Conservation (phyloP, 53 echinoderm and acorn worm species). For the Crossaster papposus region DNA sequence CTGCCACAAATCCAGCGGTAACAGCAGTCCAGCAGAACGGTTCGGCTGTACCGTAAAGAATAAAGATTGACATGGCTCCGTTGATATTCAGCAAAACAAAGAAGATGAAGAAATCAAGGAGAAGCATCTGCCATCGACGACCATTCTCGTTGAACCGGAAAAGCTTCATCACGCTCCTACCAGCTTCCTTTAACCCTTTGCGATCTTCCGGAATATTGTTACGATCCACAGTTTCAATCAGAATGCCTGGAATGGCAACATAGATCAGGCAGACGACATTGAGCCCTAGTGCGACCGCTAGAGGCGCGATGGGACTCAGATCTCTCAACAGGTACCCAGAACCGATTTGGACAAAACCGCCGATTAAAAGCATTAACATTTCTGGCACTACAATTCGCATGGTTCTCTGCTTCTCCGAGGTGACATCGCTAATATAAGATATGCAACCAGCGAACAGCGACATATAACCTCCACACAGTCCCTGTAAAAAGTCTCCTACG, state of each 20-base stretch:
- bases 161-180: slow-evolving; percentile 44
- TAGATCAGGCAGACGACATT: slow-evolving; percentile 41
- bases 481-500: slow-evolving; percentile 46
- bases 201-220: background rate
- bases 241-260: slow-evolving; percentile 35
- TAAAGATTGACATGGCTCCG: slow-evolving; percentile 25
- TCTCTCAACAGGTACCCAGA: slow-evolving; percentile 53
- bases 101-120: slow-evolving; percentile 41
- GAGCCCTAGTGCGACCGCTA: slow-evolving; percentile 50
- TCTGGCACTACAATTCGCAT: slow-evolving; percentile 70
- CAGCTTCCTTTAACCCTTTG: background rate
- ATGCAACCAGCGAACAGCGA: slow-evolving; percentile 64
- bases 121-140: slow-evolving; percentile 45
- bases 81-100: slow-evolving; percentile 9
- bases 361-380: slow-evolving; percentile 57
- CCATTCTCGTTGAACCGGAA: slow-evolving; percentile 41
- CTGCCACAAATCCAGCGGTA: slow-evolving; percentile 48
- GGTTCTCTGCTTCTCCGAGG: slow-evolving; percentile 58
- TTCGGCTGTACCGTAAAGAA: slow-evolving; percentile 62
- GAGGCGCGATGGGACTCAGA: slow-evolving; percentile 15
- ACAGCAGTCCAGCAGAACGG: slow-evolving; percentile 72
- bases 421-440: slow-evolving; percentile 65
- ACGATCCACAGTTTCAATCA: slow-evolving; percentile 64
- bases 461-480: slow-evolving; percentile 56
- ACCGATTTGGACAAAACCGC: slow-evolving; percentile 56